These are phyloP conservation scores for Marasmarcha lunaedactyla DNA, from an alignment of 2,888 invertebrate species.

Conservation along the genomic window DNA sequence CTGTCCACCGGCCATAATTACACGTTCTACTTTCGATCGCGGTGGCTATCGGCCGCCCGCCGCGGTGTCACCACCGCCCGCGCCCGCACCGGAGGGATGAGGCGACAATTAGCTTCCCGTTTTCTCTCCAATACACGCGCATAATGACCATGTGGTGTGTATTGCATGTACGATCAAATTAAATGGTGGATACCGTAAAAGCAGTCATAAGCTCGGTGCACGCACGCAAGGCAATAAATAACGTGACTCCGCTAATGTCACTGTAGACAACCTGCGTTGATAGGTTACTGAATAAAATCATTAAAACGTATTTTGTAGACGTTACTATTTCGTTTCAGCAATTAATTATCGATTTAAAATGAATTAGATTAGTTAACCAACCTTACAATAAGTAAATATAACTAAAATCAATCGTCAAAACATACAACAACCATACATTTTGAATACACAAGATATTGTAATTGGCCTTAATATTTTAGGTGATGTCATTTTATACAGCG, in stretches of 20 bases:
- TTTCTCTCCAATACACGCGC: constrained; percentile 37
- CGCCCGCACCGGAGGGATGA: constrained; percentile 42
- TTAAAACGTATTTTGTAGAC: constrained; percentile 13
- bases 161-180: constrained; percentile 56
- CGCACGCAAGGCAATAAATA: constrained; percentile 51
- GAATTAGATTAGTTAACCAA: too few relatives aligned
- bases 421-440: too few relatives aligned
- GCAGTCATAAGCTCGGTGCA: constrained; percentile 37
- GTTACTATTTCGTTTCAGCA: background rate
- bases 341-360: background rate
- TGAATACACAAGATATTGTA: too few relatives aligned
- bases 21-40: constrained; percentile 59
- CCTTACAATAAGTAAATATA: too few relatives aligned
- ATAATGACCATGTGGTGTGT: constrained; percentile 35
- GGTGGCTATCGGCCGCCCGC: constrained; percentile 43
- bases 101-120: constrained; percentile 54
- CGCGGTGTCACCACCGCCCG: constrained; percentile 17
- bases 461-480: too few relatives aligned
- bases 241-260: constrained; percentile 35
- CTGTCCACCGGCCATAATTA: constrained; percentile 39
- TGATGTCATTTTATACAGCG: too few relatives aligned
- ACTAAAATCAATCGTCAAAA: too few relatives aligned
- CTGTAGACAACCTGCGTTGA: constrained; percentile 24
- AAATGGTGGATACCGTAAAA: constrained; percentile 54
- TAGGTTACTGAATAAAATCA: constrained; percentile 34